Evolutionary conservation across 2,113 vertebrate genomes (phyloP).

Genomic region (Aramus guarauna): DNA sequence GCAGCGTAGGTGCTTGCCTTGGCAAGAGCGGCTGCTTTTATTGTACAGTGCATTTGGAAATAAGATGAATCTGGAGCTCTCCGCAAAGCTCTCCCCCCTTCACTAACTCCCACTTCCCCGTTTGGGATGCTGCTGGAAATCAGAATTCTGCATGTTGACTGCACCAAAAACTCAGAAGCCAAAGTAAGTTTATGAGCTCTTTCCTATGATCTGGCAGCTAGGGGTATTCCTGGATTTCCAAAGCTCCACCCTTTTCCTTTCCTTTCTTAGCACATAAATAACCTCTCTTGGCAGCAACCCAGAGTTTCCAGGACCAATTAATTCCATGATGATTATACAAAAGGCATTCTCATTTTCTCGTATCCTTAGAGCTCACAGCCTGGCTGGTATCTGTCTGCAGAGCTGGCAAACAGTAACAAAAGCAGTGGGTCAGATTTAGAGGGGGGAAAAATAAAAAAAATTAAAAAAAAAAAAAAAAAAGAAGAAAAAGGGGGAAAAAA

Average conservation of each 20-base stretch:
- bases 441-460: too few relatives aligned
- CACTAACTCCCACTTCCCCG: neutral
- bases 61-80: accelerated
- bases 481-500: neutral
- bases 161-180: neutral
- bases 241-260: slow-evolving; percentile 5
- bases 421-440: neutral
- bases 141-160: neutral
- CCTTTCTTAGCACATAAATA: slow-evolving; percentile 36
- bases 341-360: slow-evolving; percentile 10
- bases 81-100: neutral
- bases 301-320: slow-evolving; percentile 6
- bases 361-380: neutral
- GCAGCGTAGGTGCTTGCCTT: neutral
- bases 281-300: neutral
- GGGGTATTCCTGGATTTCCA: slow-evolving; percentile 27
- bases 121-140: neutral
- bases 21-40: neutral
- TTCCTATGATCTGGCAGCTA: neutral
- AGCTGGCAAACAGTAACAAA: neutral
- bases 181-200: neutral
- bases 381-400: neutral
- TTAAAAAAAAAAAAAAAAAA: neutral
- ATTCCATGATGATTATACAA: neutral
- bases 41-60: neutral